Evolutionary conservation across 2,888 invertebrate species (phyloP), one percentile per base, ranked within the genome.

Genomic region (Diploptera punctata): DNA sequence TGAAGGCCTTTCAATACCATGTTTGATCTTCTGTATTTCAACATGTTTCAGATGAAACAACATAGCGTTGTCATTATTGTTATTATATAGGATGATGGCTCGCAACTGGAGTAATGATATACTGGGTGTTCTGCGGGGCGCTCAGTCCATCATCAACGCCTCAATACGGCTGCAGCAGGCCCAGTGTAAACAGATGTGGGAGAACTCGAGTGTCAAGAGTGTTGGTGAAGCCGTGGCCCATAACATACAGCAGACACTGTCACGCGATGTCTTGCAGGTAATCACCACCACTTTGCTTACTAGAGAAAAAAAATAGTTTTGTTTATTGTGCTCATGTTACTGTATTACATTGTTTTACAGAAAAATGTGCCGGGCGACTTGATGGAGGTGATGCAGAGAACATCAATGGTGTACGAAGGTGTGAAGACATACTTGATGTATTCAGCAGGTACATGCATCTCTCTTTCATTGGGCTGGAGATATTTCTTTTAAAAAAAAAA

Each of bases 391-490:
- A 78, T 87, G 2, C 90, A 91, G 77, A 86, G 92, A 77, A 85
- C 90, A 4, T 84, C 87, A 77, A 90, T 93, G 60, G 91, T 95
- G 21, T 86, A 88, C 52, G 88, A 90, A 77, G 94, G 95, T 31
- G 80, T 94, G 57, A 86, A 85, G 76, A 87, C 90, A 76, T 91
- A 91, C 77, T 78, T 86, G 21, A 81, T 81, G 75, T 80, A 83
- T 74, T 61, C 76, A 24, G 74, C 75, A 77, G 75, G 79, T 78
- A 76, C 60, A 47, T 72, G n/a, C n/a, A n/a, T n/a, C n/a, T n/a
- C n/a, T n/a, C n/a, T n/a, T n/a, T n/a, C n/a, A n/a, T n/a, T n/a
- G n/a, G n/a, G n/a, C n/a, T n/a, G n/a, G n/a, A n/a, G n/a, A n/a
- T n/a, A n/a, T n/a, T n/a, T n/a, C n/a, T n/a, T n/a, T n/a, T n/a